Evolutionary conservation across 2,797 vertebrate genomes (phyloP).

Genomic region (Nyctibius grandis): DNA sequence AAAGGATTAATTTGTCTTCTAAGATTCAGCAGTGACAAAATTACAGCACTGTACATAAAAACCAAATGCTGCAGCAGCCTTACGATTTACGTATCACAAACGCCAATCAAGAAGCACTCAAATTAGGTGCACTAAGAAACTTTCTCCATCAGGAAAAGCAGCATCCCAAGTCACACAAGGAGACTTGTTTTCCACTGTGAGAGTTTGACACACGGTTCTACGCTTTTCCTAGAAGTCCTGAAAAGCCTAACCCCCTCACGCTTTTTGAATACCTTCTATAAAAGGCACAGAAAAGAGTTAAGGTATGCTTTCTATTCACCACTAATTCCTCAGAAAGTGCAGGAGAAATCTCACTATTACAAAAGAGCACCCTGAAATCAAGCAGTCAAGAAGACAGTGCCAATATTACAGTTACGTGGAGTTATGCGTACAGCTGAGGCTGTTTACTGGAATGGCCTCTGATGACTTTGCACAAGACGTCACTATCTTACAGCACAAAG

Average conservation of each 20-base stretch:
- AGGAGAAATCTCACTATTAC: not conserved
- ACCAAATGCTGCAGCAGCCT: not conserved
- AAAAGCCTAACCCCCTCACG: not conserved
- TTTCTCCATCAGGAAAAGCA: not conserved
- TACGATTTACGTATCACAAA: not conserved
- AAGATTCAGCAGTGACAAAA: not conserved
- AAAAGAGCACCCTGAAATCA: not conserved
- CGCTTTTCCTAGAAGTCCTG: not conserved
- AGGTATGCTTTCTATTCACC: not conserved
- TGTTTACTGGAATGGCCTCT: not conserved
- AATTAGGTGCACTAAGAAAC: not conserved
- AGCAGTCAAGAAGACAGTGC: not conserved
- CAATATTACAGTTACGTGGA: rapidly evolving
- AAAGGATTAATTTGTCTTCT: not conserved
- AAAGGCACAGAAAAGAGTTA: not conserved
- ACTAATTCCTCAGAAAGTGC: not conserved
- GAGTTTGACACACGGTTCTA: not conserved
- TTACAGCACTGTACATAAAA: not conserved
- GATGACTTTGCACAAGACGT: rapidly evolving
- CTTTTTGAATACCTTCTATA: not conserved
- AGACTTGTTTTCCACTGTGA: not conserved
- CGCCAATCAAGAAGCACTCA: not conserved
- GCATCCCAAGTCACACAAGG: not conserved
- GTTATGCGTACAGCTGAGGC: not conserved
- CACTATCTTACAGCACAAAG: not conserved